Conservation (phyloP, 2,888 invertebrate genomes). For the Griposia aprilina region DNA sequence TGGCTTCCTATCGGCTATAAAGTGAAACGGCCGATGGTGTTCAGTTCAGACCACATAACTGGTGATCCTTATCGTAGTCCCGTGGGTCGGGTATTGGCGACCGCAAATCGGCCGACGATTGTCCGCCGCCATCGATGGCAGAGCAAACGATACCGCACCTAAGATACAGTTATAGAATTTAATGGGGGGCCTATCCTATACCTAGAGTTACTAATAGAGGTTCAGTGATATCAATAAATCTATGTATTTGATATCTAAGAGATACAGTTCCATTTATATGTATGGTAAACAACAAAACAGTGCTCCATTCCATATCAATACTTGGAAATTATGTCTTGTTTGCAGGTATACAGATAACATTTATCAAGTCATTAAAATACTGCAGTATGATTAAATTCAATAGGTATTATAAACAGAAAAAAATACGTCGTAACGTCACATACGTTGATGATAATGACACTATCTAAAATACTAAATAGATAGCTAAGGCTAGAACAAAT, state of each 20-base stretch:
- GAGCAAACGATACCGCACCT: constrained; percentile 45
- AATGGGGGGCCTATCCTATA: constrained; percentile 27
- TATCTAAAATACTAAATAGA: constrained; percentile 41
- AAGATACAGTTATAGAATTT: constrained; percentile 53
- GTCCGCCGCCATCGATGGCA: constrained; percentile 63
- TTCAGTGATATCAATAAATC: constrained; percentile 28
- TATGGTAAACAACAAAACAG: background rate
- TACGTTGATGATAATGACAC: constrained; percentile 34
- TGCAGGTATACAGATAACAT: constrained; percentile 40
- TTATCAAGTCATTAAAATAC: constrained; percentile 53
- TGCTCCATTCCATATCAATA: constrained; percentile 23
- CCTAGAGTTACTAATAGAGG: constrained; percentile 34
- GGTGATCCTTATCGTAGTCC: constrained; percentile 64
- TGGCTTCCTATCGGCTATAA: constrained; percentile 64
- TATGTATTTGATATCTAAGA: constrained; percentile 5
- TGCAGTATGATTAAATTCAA: constrained; percentile 61
- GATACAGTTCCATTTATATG: constrained; percentile 8
- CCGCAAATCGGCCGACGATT: constrained; percentile 72
- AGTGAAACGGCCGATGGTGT: constrained; percentile 57
- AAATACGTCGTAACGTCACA: constrained; percentile 41
- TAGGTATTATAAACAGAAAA: constrained; percentile 56
- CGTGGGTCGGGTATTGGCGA: constrained; percentile 60
- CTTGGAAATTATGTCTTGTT: constrained; percentile 20
- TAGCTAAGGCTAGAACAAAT: constrained; percentile 48
- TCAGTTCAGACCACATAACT: constrained; percentile 58